A percentile compares a stretch with the other conserved stretches of the same genome.
Conservation (phyloP, 2,888 invertebrate genomes). For the Noctua janthina region DNA sequence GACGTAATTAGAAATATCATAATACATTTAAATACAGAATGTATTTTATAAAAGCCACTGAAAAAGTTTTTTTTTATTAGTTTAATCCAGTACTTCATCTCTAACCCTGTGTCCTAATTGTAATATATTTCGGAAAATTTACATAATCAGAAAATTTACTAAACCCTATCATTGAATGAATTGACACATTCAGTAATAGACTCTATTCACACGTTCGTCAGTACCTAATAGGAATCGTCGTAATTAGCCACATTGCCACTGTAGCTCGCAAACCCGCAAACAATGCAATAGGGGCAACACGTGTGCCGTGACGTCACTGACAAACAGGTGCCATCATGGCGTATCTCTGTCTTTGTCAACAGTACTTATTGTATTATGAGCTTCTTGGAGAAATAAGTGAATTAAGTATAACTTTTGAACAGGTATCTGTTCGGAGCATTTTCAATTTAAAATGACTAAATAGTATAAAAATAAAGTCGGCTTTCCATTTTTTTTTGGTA, state of each 20-base stretch:
- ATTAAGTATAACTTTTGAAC: neutral
- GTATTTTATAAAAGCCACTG: neutral
- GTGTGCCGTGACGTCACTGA: constrained; percentile 62
- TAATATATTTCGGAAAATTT: neutral
- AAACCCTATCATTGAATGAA: constrained; percentile 28
- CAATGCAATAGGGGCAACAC: constrained; percentile 56
- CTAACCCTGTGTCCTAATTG: too few relatives aligned
- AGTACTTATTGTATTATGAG: constrained; percentile 29
- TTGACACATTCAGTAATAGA: neutral
- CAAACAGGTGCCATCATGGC: constrained; percentile 51
- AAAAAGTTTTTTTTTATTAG: too few relatives aligned
- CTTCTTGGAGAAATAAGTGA: neutral
- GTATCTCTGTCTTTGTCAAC: constrained; percentile 34
- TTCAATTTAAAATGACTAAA: neutral
- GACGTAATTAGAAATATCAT: neutral
- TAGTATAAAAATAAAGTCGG: neutral
- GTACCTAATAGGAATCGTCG: constrained; percentile 28
- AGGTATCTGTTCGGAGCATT: neutral
- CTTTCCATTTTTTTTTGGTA: neutral
- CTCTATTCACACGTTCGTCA: neutral
- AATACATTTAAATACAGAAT: too few relatives aligned
- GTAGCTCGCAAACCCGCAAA: constrained; percentile 48
- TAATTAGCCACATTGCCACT: constrained; percentile 46
- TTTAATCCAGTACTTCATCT: too few relatives aligned
- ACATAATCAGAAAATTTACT: neutral